Percentiles rank a stretch among this genome's conserved stretches.
Evolutionary conservation across 2,797 vertebrate species (phyloP).

Genomic region (Enteromius fasciolatus): DNA sequence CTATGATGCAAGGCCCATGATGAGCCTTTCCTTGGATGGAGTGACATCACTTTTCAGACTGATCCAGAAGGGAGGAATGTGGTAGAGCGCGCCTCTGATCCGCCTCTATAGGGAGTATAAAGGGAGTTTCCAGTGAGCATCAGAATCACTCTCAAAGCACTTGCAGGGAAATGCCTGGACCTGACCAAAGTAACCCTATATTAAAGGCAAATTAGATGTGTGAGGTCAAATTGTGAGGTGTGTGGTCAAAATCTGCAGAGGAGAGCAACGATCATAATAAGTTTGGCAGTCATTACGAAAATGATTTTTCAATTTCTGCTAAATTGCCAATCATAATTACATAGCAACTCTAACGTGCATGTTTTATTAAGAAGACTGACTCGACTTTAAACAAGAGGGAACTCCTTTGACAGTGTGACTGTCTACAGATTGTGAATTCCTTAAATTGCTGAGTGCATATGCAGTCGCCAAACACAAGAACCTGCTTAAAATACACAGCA

Average conservation of each 20-base stretch:
- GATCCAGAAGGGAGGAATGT: constrained; percentile 54
- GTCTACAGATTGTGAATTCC: constrained; percentile 14
- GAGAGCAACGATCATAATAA: neutral
- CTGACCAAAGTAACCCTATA: constrained; percentile 46
- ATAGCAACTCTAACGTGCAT: neutral
- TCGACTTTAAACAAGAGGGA: neutral
- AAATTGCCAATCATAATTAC: constrained; percentile 15
- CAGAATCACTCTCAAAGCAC: constrained; percentile 16
- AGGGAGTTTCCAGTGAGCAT: constrained; percentile 53
- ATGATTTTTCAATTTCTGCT: neutral
- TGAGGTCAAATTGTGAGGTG: too few species aligned
- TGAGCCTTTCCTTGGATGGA: constrained; percentile 29
- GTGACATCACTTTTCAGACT: constrained; percentile 42
- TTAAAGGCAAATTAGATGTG: constrained; percentile 50
- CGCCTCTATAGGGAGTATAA: constrained; percentile 28
- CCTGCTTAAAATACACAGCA: constrained; percentile 17
- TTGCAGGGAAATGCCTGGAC: constrained; percentile 48
- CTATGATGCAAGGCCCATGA: constrained; percentile 36
- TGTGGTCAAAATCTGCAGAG: neutral
- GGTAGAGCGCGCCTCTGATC: constrained; percentile 45
- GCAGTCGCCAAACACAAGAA: neutral
- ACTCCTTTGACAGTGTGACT: neutral
- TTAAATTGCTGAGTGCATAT: constrained; percentile 13
- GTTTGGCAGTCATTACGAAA: neutral
- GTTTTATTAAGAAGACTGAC: constrained; percentile 5